Evolutionary conservation across 2,113 vertebrate genomes (phyloP), one percentile per base, ranked within the genome.

Genomic region (Saguinus imperator): DNA sequence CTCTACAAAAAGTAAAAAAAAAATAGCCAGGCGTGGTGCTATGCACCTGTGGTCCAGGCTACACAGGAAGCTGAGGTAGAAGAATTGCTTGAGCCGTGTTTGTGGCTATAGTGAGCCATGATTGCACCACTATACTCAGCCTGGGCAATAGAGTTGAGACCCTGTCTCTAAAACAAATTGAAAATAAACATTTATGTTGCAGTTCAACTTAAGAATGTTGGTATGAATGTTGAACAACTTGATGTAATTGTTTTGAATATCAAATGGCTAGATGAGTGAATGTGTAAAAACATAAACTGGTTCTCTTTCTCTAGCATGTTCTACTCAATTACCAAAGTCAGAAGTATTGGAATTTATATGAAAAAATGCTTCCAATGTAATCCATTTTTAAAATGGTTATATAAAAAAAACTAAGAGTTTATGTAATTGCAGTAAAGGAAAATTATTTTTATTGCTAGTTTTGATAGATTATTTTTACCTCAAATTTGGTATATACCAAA

Each of bases 391-490:
- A 97, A 97, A 85, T 91, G 70, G 11, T 97, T 96, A 96, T 94
- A 92, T 94, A 90, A 84, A 87, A 64, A 72, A 72, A 40, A 81
- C 66, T 94, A 96, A 87, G 76, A 89, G 29, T 73, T 97, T 95
- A 85, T 94, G 80, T 95, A 96, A 83, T 92, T 92, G 32, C 29
- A 94, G 17, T 95, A 45, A 76, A 97, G 27, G 84, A 96, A 87
- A 89, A 83, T 96, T 94, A 68, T 84, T 97, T 97, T 97, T 97
- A 84, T 79, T 97, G 27, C 96, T 85, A 64, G 93, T 92, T 96
- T 94, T 97, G 75, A 23, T 79, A 97, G 94, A 16, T 98, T 97
- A 84, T 97, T 89, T 98, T 98, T 98, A 94, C 86, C 89, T 98
- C 75, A 96, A 2, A 17, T 98, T 88, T 97, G 45, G 94, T 96